These are phyloP conservation scores for Acrossocheilus fasciatus DNA, from an alignment of 2,797 vertebrate genomes.

Conservation along the genomic window DNA sequence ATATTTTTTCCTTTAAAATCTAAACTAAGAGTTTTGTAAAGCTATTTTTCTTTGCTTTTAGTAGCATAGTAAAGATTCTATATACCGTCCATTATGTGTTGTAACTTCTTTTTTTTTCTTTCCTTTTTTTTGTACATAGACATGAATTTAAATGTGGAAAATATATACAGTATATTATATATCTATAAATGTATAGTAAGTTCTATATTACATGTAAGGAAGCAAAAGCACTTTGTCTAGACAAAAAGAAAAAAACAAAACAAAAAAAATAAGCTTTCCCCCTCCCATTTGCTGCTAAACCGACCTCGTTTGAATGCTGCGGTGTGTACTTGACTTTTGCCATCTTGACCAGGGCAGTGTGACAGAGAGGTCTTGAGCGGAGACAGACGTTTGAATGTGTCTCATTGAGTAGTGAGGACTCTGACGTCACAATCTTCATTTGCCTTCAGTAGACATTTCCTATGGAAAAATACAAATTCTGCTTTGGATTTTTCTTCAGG, in stretches of 20 bases:
- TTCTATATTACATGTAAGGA: constrained; percentile 89
- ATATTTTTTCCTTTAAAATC: constrained; percentile 58
- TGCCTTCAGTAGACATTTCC: constrained; percentile 89
- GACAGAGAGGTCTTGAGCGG: constrained; percentile 80
- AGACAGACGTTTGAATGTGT: constrained; percentile 69
- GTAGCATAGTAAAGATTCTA: constrained; percentile 52
- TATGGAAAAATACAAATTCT: constrained; percentile 86
- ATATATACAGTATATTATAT: constrained; percentile 77
- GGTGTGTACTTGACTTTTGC: constrained; percentile 93
- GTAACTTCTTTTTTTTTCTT: constrained; percentile 40
- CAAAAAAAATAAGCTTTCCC: constrained; percentile 85
- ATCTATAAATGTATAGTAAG: constrained; percentile 84
- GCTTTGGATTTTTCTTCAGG: constrained; percentile 87
- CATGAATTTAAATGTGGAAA: constrained; percentile 85
- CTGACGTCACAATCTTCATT: constrained; percentile 79
- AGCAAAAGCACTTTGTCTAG: constrained; percentile 97
- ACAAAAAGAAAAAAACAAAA: constrained; percentile 76
- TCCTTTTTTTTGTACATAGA: constrained; percentile 59
- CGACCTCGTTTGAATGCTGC: constrained; percentile 98
- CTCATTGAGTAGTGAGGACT: constrained; percentile 77
- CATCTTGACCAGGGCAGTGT: constrained; percentile 87
- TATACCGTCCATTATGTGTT: constrained; percentile 58
- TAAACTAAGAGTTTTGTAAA: constrained; percentile 46
- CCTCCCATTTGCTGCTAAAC: constrained; percentile 99
- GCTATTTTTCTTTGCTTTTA: constrained; percentile 45